Base-by-base conservation (phyloP, 1,140 invertebrate genomes). In the Microplitis demolitor region DNA sequence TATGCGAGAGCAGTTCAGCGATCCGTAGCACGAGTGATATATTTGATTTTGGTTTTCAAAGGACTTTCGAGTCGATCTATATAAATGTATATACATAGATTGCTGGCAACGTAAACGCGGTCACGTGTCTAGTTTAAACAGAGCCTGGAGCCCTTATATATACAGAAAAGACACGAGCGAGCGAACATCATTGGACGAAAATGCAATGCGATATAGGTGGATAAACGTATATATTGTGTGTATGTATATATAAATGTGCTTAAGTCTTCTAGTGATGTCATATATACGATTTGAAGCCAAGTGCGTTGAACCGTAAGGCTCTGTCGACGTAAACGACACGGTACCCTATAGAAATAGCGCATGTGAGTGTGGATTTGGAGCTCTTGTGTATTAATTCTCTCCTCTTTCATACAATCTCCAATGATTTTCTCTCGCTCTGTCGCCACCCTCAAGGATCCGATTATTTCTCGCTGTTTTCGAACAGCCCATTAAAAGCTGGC, bases 111-210 rank as follows among this genome's bases (percentile, higher is more conserved):
- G 81, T 85, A 85, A 85, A 85, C 82, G 82, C 68, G 63, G 83
- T 80, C 84, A 85, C 83, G 84, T 85, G 84, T 78, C 83, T 80
- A 83, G 80, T 85, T 85, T 84, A 85, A 85, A 85, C 82, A 81
- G 72, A 78, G 69, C 58, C 35, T 60, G 63, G 16, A 66, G 33
- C 54, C 34, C 37, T 66, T 72, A 66, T 72, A 72, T 56, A 69
- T 37, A 45, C 34, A n/a, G 14, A 39, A 24, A 62, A 39, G 9
- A 60, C 61, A 73, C 56, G 58, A 73, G 53, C 24, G 53, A 33
- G 56, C 31, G 50, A 56, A 14, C 9, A 53, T 34, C 24, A 51
- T 11, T 50, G 54, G n/a, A 54, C 35, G 53, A 67, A 45, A 11
- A 63, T 31, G 56, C n/a, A 37, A 8, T 34, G 31, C 39, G 31